Percentiles rank a stretch among this genome's conserved stretches.
phyloP scores from a whole-genome alignment of 2,797 vertebrate species.

The Coracias cyanogaster region DNA sequence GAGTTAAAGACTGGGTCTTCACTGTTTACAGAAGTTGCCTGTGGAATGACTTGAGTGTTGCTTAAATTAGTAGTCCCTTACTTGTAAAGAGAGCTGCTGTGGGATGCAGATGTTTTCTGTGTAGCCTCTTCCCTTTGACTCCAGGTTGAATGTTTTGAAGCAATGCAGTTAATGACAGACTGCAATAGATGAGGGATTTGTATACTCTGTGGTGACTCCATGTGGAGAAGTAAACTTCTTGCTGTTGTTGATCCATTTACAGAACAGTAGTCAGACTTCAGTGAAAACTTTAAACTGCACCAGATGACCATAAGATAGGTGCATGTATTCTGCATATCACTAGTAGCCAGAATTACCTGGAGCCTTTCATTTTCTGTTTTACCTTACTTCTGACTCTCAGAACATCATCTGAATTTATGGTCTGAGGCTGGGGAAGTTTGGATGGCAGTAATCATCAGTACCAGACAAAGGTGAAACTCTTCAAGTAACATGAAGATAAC shows the following conservation, averaged over 20 bases:
- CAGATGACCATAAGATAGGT: neutral
- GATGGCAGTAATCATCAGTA: neutral
- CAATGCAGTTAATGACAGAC: neutral
- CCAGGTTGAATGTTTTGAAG: neutral
- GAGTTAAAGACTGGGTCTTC: neutral
- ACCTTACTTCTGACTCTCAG: neutral
- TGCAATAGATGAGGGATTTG: neutral
- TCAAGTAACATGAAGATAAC: neutral
- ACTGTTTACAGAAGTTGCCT: neutral
- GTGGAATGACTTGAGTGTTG: rapidly evolving
- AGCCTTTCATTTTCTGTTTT: constrained; percentile 18
- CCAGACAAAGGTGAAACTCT: constrained; percentile 26
- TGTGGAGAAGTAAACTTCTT: neutral
- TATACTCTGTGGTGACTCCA: neutral
- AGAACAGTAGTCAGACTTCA: neutral
- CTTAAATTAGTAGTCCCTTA: neutral
- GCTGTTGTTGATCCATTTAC: neutral
- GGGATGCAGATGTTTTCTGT: neutral
- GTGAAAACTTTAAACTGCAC: neutral
- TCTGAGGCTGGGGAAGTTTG: constrained; percentile 19
- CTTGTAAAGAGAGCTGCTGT: neutral
- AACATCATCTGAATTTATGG: constrained; percentile 1
- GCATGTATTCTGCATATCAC: neutral
- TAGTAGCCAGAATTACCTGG: constrained; percentile 11
- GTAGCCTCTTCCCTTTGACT: neutral